Evolutionary conservation across 53 echinoderm and acorn worm genomes (phyloP).

Genomic region (Crossaster papposus): DNA sequence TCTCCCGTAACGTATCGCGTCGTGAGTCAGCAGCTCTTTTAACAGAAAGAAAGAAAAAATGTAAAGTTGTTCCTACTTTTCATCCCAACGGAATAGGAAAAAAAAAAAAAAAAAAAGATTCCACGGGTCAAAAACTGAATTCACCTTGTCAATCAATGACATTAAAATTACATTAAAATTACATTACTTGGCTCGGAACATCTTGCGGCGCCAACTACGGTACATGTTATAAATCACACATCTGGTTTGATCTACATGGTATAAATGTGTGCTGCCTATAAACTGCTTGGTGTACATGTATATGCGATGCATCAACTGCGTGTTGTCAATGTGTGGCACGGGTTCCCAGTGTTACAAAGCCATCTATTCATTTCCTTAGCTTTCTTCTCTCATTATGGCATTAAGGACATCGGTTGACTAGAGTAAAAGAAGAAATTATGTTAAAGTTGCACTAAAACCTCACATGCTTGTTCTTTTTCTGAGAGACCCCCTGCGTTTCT

Average conservation of each 20-base stretch:
- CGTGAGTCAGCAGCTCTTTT: slow-evolving; percentile 34
- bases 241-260: neutral
- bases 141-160: neutral
- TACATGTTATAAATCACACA: neutral
- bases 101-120: neutral
- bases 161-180: neutral
- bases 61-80: neutral
- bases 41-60: neutral
- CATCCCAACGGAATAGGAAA: neutral
- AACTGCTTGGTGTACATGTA: neutral
- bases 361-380: slow-evolving; percentile 38
- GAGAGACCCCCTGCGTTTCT: neutral
- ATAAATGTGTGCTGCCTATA: neutral
- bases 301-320: neutral
- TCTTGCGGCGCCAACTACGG: neutral
- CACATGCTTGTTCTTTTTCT: neutral
- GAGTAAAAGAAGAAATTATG: neutral
- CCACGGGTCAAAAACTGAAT: neutral
- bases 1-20: slow-evolving; percentile 4
- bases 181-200: neutral
- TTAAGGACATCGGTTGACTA: neutral
- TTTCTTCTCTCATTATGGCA: slow-evolving; percentile 18
- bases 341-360: neutral
- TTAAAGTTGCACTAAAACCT: neutral
- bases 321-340: slow-evolving; percentile 24